These are phyloP conservation scores for Buteo buteo DNA, from an alignment of 2,113 vertebrate species.

Conservation along the genomic window DNA sequence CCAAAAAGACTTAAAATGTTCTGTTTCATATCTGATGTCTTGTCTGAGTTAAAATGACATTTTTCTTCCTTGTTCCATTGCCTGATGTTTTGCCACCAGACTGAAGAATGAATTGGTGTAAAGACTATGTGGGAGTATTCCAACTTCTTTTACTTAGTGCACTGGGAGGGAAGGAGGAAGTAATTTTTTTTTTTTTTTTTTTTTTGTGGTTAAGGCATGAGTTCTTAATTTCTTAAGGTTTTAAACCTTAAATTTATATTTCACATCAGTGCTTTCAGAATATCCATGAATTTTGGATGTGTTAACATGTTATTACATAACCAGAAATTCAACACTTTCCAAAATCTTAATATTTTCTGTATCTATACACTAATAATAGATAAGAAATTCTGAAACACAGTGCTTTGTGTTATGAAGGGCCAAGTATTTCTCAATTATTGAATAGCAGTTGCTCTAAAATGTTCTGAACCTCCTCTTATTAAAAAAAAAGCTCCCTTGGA, in stretches of 20 bases:
- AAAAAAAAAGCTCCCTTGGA: not conserved
- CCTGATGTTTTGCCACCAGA: not conserved
- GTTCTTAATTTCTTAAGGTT: not conserved
- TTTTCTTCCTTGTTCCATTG: not conserved
- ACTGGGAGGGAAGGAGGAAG: not conserved
- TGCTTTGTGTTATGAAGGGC: not conserved
- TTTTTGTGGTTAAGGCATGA: not conserved
- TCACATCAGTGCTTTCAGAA: not conserved
- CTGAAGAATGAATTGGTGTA: not conserved
- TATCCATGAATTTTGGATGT: not conserved
- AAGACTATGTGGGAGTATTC: not conserved
- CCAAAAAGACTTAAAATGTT: not conserved
- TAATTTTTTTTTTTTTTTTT: not conserved
- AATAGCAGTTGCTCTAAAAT: not conserved
- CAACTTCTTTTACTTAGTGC: not conserved
- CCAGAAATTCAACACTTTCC: not conserved
- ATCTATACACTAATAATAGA: not conserved
- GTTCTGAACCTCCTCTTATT: not conserved
- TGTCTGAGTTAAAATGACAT: not conserved
- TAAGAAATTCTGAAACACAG: not conserved
- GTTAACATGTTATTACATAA: not conserved
- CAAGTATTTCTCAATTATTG: not conserved
- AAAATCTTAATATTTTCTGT: not conserved
- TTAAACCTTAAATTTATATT: not conserved
- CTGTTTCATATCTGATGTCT: not conserved